Percentiles rank a stretch among this genome's conserved stretches.
These are phyloP conservation scores for Leistus spinibarbis DNA, from an alignment of 2,888 invertebrate genomes.

Conservation along the genomic window DNA sequence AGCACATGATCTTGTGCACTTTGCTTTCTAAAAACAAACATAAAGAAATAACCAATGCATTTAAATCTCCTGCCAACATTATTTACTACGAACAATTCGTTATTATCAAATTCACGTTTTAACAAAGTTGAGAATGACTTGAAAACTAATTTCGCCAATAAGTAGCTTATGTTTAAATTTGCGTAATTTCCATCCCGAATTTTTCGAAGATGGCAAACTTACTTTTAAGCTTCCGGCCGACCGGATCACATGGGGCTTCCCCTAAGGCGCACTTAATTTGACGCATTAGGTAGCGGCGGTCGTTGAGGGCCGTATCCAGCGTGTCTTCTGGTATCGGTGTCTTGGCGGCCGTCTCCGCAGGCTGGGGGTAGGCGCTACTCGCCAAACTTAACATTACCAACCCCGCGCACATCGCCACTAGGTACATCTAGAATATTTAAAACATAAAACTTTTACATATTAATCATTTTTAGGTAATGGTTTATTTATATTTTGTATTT, in stretches of 20 bases:
- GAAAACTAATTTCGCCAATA: too few species aligned
- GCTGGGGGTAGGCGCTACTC: not conserved
- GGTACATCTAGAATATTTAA: not conserved
- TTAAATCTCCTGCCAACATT: not conserved
- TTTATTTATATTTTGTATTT: too few species aligned
- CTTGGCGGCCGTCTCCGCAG: not conserved
- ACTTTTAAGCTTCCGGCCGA: slow-evolving; percentile 76
- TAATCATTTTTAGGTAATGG: not conserved
- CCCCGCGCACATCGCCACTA: not conserved
- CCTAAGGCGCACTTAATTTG: slow-evolving; percentile 77
- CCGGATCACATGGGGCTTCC: slow-evolving; percentile 75
- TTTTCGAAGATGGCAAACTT: too few species aligned
- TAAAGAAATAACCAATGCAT: not conserved
- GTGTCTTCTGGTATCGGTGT: slow-evolving; percentile 68
- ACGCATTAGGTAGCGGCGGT: slow-evolving; percentile 72
- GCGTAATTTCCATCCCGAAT: not conserved
- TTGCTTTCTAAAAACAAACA: not conserved
- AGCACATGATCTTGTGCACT: not conserved
- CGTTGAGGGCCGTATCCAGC: slow-evolving; percentile 70
- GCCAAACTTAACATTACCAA: not conserved
- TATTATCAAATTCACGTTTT: too few species aligned
- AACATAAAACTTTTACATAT: not conserved
- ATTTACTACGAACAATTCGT: too few species aligned
- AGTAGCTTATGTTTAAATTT: not conserved
- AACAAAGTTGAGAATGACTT: too few species aligned